Evolutionary conservation across 2,113 vertebrate species (phyloP), one percentile per base, ranked within the genome.

Genomic region (Cyphomyrus plagiostoma): DNA sequence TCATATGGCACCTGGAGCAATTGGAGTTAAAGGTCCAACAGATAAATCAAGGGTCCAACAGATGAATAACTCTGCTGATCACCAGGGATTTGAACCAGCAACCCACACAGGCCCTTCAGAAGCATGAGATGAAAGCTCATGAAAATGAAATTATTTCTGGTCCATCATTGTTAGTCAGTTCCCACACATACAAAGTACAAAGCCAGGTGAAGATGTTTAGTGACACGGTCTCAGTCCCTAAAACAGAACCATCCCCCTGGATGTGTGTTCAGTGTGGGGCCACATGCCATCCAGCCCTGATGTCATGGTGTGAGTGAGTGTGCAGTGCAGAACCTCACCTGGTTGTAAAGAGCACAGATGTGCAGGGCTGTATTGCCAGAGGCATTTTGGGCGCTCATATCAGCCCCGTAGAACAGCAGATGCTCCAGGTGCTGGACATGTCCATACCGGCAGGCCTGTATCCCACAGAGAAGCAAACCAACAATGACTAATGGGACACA

Each of bases 301-400:
- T 6, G 70, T 30, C 13, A 15, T 17, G 70, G 4, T 39, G 70
- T 77, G 30, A 77, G 74, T 42, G 74, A 80, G 74, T 42, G 35
- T 42, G 74, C 17, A 80, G 74, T 11, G 35, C 74, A 42, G 45
- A 53, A 26, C 26, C 95, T 96, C 92, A 96, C 97, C 96, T 97
- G 95, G 92, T 97, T 95, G 90, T 96, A 96, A 39, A 97, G 94
- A 9, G 96, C 97, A 17, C 96, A 97, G 94, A 96, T 95, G 93
- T 97, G 96, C 52, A 97, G 93, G 2, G 96, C 96, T 0, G 95
- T 95, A 92, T 96, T 97, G 35, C 96, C 96, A 0, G 96, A 96
- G 39, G 96, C 95, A 0, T 97, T 96, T 92, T 96, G 94, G 0
- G 95, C 96, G 0, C 93, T 92, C 95, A 95, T 97, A 90, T 96